Base-by-base conservation (phyloP, 1,140 invertebrate species). In the Chlorops oryzae region DNA sequence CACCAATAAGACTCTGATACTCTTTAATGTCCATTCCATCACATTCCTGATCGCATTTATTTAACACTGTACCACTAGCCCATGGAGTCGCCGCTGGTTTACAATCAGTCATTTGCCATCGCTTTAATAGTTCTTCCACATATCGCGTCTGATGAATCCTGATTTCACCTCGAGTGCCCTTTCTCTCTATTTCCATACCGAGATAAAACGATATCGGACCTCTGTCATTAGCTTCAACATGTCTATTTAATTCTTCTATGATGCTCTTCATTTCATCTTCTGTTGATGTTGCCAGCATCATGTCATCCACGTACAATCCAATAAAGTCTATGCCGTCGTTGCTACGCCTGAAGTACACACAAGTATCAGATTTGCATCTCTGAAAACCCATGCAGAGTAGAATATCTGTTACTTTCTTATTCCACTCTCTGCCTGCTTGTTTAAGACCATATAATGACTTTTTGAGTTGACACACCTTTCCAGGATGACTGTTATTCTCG, bases 371-470 rank as follows among this genome's bases (percentile, higher is more conserved):
- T 35, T 47, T 44, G 12, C 50, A 51, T 39, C 49, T 17, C 7
- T 13, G 13, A 45, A 57, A 54, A 3, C 55, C 56, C n/a, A 56
- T 43, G 32, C 49, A 20, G 17, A 21, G 42, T 32, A 62, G 34
- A 37, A 57, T 52, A 9, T 47, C 20, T n/a, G n/a, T n/a, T n/a
- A n/a, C 38, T 39, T 50, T 58, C 12, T 56, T 15, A 35, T 69
- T 68, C 65, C 67, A 66, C 23, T 54, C 56, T 20, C 59, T 47
- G 12, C 59, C 55, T 0, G 63, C 59, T 58, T 70, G 67, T 43
- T 70, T 70, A 3, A 70, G 44, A n/a, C 65, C 67, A 54, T 70
- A 68, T 35, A 70, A 28, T 18, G 69, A 61, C 47, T 55, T 62
- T 5, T 58, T 61, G 3, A 68, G 41, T 47, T 54, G 51, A 48